A percentile compares a stretch with the other conserved stretches of the same genome.
These are phyloP conservation scores for Geopemphigus sp. DNA, from an alignment of 1,140 invertebrate species.

Conservation along the genomic window DNA sequence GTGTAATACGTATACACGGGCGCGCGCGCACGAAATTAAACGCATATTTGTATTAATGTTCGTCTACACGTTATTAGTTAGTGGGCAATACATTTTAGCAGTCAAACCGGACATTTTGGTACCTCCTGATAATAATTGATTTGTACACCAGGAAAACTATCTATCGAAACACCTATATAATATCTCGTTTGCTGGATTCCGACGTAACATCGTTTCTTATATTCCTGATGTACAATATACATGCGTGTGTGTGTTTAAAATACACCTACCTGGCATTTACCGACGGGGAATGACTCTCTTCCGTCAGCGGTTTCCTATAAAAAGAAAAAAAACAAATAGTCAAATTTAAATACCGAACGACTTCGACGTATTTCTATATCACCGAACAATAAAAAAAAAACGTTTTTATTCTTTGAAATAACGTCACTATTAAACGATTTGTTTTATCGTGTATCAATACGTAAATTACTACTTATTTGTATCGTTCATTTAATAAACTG, in stretches of 20 bases:
- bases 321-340: constrained; percentile 1
- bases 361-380: too few species aligned
- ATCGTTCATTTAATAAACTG: too few species aligned
- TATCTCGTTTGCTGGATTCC: background rate
- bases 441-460: too few species aligned
- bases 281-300: constrained; percentile 25
- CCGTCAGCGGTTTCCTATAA: constrained; percentile 16
- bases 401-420: too few species aligned
- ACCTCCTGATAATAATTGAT: constrained; percentile 35
- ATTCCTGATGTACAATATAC: background rate
- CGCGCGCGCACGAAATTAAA: constrained; percentile 15
- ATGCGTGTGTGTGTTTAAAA: background rate
- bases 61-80: constrained; percentile 13
- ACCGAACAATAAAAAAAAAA: too few species aligned
- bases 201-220: background rate
- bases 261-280: constrained; percentile 23
- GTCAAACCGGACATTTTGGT: constrained; percentile 26
- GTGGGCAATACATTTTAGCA: constrained; percentile 31
- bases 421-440: too few species aligned
- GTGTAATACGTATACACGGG: background rate
- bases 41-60: constrained; percentile 33
- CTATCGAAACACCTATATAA: background rate
- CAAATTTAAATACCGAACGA: background rate
- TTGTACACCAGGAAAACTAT: constrained; percentile 17
- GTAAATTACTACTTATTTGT: too few species aligned